Conservation (phyloP, 2,888 invertebrate species). For the Hipparchia sbordonii region DNA sequence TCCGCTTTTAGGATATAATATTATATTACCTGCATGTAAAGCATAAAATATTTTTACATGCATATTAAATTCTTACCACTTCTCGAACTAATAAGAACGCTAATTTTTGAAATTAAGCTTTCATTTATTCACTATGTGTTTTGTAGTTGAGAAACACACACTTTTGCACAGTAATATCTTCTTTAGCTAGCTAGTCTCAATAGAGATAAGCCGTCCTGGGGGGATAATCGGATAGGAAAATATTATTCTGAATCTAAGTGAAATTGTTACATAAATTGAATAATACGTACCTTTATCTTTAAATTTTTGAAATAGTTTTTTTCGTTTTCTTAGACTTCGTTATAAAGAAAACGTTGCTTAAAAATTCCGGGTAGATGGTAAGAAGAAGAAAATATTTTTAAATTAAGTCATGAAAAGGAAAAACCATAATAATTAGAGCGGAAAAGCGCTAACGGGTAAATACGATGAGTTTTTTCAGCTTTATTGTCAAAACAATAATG, state of each 20-base stretch:
- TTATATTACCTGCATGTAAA: constrained; percentile 20
- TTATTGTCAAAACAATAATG: background rate
- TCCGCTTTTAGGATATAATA: constrained; percentile 19
- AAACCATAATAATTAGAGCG: background rate
- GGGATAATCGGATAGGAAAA: too few species aligned
- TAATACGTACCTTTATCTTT: too few species aligned
- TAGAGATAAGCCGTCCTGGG: too few species aligned
- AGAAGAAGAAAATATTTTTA: background rate
- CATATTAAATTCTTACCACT: constrained; percentile 3
- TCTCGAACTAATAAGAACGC: background rate
- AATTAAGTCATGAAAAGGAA: background rate
- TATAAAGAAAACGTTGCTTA: background rate
- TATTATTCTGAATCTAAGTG: too few species aligned
- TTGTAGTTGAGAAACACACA: too few species aligned
- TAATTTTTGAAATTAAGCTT: background rate
- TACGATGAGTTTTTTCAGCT: background rate
- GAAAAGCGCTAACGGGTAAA: background rate
- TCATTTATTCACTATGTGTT: background rate
- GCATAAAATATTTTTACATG: constrained; percentile 1
- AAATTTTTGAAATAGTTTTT: too few species aligned
- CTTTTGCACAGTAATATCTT: too few species aligned
- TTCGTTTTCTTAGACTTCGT: too few species aligned
- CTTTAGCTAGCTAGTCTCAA: too few species aligned
- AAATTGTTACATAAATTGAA: too few species aligned
- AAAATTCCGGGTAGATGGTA: background rate